Percentiles rank a stretch among this genome's conserved stretches.
Evolutionary conservation across 1,140 invertebrate species (phyloP).

Genomic region (Anoplolepis gracilipes): DNA sequence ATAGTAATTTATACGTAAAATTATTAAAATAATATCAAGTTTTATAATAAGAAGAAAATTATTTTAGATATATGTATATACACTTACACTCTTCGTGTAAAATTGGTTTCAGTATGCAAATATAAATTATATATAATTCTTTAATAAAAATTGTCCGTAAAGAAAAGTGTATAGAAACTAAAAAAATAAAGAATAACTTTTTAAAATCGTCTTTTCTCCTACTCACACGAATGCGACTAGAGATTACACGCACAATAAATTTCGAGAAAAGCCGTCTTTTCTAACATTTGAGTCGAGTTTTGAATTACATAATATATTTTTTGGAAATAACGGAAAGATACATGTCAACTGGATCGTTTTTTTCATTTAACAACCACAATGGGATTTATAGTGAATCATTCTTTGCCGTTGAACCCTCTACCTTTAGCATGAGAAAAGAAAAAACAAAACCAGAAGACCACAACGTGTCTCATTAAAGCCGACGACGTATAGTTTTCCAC

Average conservation of each 20-base stretch:
- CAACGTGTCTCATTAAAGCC: slow-evolving; percentile 10
- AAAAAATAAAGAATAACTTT: too few species aligned
- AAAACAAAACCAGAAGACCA: not conserved
- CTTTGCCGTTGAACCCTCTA: not conserved
- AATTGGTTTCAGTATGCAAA: too few species aligned
- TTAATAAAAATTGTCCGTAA: too few species aligned
- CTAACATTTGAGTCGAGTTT: not conserved
- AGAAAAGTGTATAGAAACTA: too few species aligned
- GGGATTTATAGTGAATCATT: not conserved
- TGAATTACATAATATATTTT: not conserved
- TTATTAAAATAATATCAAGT: too few species aligned
- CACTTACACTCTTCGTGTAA: too few species aligned
- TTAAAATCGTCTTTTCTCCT: too few species aligned
- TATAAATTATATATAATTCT: too few species aligned
- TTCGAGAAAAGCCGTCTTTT: not conserved
- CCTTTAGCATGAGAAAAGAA: not conserved
- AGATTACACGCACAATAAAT: not conserved
- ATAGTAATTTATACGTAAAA: too few species aligned
- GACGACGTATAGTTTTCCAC: slow-evolving; percentile 18
- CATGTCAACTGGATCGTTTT: not conserved
- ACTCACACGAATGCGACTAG: not conserved
- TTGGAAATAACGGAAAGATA: too few species aligned
- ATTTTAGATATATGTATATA: too few species aligned
- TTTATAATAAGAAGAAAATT: too few species aligned
- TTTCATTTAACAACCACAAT: not conserved